Conservation (phyloP, 2,113 vertebrate species). For the Pipra filicauda region DNA sequence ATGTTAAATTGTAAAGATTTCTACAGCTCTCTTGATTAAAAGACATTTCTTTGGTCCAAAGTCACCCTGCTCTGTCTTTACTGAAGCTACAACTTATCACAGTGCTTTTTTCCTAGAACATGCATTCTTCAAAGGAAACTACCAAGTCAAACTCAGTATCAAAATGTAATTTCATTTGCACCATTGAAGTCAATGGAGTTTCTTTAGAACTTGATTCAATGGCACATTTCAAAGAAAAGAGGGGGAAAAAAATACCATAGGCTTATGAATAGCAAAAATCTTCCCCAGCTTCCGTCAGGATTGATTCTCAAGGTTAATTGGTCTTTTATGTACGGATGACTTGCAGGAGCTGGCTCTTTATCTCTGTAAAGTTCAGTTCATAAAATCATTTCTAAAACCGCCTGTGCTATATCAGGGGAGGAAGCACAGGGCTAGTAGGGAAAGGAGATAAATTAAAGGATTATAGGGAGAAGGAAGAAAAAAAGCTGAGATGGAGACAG, state of each 20-base stretch:
- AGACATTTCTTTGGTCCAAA: not conserved
- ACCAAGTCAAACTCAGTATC: not conserved
- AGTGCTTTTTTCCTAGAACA: not conserved
- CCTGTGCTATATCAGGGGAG: not conserved
- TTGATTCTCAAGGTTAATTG: conserved; percentile 32
- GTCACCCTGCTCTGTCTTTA: not conserved
- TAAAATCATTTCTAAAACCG: not conserved
- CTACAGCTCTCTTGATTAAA: not conserved
- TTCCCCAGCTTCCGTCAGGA: not conserved
- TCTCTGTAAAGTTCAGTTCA: not conserved
- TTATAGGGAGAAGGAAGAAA: not conserved
- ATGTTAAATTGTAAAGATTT: not conserved
- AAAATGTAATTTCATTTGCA: conserved; percentile 17
- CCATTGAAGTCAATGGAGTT: not conserved
- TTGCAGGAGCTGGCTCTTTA: not conserved
- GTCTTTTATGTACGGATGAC: conserved; percentile 13
- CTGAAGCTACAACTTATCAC: not conserved
- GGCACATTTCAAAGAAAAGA: not conserved
- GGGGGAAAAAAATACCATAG: not conserved
- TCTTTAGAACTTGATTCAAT: not conserved
- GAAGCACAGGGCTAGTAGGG: not conserved
- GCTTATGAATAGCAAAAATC: not conserved
- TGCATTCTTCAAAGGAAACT: not conserved
- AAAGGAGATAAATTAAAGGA: not conserved
- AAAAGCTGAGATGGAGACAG: not conserved